Conservation (phyloP, 2,113 vertebrate species). For the Podarcis cretensis region DNA sequence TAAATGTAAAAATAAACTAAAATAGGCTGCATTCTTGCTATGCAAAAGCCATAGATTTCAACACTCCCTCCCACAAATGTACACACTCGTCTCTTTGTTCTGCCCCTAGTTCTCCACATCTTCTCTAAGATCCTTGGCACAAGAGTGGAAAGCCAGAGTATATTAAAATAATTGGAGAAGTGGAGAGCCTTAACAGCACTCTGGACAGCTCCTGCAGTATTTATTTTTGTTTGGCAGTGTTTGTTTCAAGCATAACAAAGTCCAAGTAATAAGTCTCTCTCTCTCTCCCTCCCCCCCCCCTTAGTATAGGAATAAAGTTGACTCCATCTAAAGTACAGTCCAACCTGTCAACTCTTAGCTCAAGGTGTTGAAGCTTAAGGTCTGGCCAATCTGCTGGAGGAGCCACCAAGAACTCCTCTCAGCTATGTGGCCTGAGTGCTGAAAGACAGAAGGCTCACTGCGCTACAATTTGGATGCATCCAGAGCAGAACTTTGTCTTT, state of each 20-base stretch:
- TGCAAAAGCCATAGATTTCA: too few relatives aligned
- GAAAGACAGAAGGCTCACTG: not conserved
- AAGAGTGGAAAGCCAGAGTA: not conserved
- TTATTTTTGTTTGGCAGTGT: not conserved
- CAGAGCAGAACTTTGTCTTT: not conserved
- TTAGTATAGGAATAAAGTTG: too few relatives aligned
- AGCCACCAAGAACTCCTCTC: not conserved
- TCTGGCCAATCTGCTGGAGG: not conserved
- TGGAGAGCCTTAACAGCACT: not conserved
- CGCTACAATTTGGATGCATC: not conserved
- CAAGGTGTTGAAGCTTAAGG: not conserved
- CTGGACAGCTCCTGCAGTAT: not conserved
- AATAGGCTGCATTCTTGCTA: too few relatives aligned
- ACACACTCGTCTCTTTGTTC: too few relatives aligned
- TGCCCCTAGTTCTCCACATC: too few relatives aligned
- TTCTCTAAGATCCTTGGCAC: not conserved
- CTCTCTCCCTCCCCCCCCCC: not conserved
- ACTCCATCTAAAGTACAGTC: too few relatives aligned
- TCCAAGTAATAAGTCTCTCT: too few relatives aligned
- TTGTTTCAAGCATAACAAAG: not conserved
- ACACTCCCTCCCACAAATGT: too few relatives aligned
- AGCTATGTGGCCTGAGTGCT: not conserved
- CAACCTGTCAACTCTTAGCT: too few relatives aligned
- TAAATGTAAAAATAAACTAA: too few relatives aligned
- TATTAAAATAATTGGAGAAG: not conserved